phyloP scores from a whole-genome alignment of 2,797 vertebrate species.

The Catamblyrhynchus diadema region DNA sequence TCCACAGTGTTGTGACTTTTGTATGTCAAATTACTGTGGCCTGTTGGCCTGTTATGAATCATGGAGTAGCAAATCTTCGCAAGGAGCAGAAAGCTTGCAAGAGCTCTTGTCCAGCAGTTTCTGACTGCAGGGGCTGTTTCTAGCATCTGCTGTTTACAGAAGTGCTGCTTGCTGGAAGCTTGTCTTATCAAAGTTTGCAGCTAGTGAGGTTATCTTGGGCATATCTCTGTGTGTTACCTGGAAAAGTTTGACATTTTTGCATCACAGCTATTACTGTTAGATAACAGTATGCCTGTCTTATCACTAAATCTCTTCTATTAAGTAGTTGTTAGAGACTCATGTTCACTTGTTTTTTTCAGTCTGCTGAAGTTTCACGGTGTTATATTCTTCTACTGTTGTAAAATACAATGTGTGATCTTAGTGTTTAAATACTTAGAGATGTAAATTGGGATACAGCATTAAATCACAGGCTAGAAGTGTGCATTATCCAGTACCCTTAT shows the following conservation, averaged over 20 bases:
- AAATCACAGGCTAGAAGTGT: background rate
- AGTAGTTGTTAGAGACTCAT: background rate
- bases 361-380: background rate
- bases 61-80: background rate
- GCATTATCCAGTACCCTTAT: background rate
- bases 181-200: background rate
- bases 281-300: background rate
- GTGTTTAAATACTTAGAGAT: background rate
- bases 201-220: slow-evolving; percentile 8
- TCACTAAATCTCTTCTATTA: background rate
- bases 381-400: background rate
- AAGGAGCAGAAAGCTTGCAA: background rate
- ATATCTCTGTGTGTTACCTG: background rate
- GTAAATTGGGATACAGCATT: background rate
- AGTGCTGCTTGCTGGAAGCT: background rate
- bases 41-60: background rate
- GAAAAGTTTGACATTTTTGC: slow-evolving; percentile 2
- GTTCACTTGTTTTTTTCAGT: background rate
- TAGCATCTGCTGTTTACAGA: background rate
- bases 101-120: background rate
- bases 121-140: background rate
- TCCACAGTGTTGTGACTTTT: background rate
- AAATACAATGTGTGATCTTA: background rate
- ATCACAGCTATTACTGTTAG: background rate
- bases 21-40: background rate